A percentile compares a stretch with the other conserved stretches of the same genome.
Conservation (phyloP, 2,888 invertebrate species). For the Diploptera punctata region DNA sequence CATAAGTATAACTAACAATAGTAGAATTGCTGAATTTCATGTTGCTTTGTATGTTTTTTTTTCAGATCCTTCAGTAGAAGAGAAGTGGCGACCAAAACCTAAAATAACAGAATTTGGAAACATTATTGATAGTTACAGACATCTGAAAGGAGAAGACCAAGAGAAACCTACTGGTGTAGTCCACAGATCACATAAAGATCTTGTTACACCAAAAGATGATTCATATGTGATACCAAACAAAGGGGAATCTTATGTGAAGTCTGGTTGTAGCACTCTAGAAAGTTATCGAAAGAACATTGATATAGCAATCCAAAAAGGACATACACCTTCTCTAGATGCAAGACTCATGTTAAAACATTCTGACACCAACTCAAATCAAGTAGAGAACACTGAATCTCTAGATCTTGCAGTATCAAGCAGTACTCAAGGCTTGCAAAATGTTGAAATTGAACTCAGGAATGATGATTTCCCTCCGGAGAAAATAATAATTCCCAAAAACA, state of each 20-base stretch:
- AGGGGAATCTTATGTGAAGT: neutral
- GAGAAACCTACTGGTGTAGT: neutral
- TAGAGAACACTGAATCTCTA: too few species aligned
- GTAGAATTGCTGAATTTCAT: too few species aligned
- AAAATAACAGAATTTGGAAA: constrained; percentile 27
- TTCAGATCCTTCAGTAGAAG: too few species aligned
- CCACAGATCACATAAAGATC: neutral
- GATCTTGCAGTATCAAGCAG: too few species aligned
- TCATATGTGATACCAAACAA: neutral
- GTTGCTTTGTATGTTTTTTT: too few species aligned
- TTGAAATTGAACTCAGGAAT: neutral
- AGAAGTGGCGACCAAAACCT: constrained; percentile 47
- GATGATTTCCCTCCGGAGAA: constrained; percentile 52
- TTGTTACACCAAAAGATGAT: neutral
- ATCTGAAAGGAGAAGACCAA: neutral
- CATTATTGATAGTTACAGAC: constrained; percentile 29
- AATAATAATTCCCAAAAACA: constrained; percentile 73
- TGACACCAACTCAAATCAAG: too few species aligned
- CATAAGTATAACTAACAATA: too few species aligned
- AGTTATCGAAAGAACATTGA: neutral
- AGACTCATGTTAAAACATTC: neutral
- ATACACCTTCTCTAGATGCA: neutral
- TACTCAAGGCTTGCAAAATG: too few species aligned
- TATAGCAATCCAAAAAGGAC: neutral
- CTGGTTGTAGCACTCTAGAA: neutral